Conservation (phyloP, 30 jellyfish, hydroid and myxozoan genomes). For the Pelagia noctiluca region DNA sequence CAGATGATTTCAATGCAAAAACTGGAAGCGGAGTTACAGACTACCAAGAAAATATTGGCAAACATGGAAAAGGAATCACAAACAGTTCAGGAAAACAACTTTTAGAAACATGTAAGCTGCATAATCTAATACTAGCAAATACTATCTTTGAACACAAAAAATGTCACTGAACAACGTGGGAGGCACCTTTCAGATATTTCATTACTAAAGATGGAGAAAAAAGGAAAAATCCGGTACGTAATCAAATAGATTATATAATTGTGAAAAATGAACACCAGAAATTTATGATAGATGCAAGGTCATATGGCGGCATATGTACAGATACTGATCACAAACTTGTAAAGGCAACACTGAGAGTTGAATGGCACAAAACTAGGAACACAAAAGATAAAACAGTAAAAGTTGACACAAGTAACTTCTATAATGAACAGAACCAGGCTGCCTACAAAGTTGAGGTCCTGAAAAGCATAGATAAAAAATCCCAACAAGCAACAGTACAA, state of each 20-base stretch:
- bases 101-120: slow-evolving; percentile 1
- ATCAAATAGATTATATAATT: too few relatives aligned
- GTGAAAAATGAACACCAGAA: background rate
- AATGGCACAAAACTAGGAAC: too few relatives aligned
- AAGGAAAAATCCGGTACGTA: slow-evolving; percentile 34
- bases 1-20: slow-evolving; percentile 19
- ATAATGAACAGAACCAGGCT: too few relatives aligned
- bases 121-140: slow-evolving; percentile 12
- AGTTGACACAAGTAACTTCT: too few relatives aligned
- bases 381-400: too few relatives aligned
- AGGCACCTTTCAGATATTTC: slow-evolving; percentile 15
- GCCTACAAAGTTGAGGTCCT: slow-evolving; percentile 15
- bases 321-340: too few relatives aligned
- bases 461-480: slow-evolving; percentile 10
- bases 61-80: slow-evolving; percentile 13
- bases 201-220: background rate
- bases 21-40: slow-evolving; percentile 11
- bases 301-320: too few relatives aligned
- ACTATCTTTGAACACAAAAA: slow-evolving; percentile 15
- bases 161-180: slow-evolving; percentile 37
- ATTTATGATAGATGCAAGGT: slow-evolving; percentile 24
- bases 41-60: background rate
- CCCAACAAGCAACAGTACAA: background rate
- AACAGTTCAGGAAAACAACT: background rate
- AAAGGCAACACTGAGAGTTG: too few relatives aligned